These are phyloP conservation scores for Parascotia fuliginaria DNA, from an alignment of 2,888 invertebrate genomes.

Conservation along the genomic window DNA sequence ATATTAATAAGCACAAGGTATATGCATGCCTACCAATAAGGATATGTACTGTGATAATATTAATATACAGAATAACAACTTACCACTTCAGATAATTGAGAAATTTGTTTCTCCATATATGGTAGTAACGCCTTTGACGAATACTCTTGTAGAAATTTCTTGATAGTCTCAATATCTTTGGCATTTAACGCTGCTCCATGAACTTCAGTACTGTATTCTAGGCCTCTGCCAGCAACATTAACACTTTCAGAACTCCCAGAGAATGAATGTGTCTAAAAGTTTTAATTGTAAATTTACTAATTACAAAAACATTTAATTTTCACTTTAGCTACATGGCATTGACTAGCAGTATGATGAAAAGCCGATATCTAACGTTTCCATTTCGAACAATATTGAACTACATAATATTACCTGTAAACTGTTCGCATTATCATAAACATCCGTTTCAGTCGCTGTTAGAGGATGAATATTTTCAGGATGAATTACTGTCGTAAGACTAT, in stretches of 20 bases:
- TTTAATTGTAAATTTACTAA: no score
- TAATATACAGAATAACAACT: conserved; percentile 39
- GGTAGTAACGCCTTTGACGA: conserved; percentile 94
- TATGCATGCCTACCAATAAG: no score
- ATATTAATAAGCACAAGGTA: no score
- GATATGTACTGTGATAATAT: background rate
- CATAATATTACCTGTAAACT: conserved; percentile 71
- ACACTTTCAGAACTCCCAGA: conserved; percentile 87
- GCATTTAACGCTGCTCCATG: conserved; percentile 92
- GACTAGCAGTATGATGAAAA: no score
- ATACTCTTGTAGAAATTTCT: conserved; percentile 95
- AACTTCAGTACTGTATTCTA: conserved; percentile 81
- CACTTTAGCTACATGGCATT: no score
- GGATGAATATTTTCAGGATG: conserved; percentile 87
- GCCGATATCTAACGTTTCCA: no score
- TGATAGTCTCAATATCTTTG: conserved; percentile 94
- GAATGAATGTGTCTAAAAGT: conserved; percentile 80
- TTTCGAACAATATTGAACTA: background rate
- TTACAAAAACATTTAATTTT: background rate
- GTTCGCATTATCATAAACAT: conserved; percentile 84
- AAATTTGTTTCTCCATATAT: conserved; percentile 95
- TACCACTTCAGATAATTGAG: conserved; percentile 91
- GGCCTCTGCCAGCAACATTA: conserved; percentile 78
- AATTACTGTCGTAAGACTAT: conserved; percentile 45
- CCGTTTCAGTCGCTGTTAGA: conserved; percentile 89